Evolutionary conservation across 2,113 vertebrate genomes (phyloP).

Genomic region (Osmerus eperlanus): DNA sequence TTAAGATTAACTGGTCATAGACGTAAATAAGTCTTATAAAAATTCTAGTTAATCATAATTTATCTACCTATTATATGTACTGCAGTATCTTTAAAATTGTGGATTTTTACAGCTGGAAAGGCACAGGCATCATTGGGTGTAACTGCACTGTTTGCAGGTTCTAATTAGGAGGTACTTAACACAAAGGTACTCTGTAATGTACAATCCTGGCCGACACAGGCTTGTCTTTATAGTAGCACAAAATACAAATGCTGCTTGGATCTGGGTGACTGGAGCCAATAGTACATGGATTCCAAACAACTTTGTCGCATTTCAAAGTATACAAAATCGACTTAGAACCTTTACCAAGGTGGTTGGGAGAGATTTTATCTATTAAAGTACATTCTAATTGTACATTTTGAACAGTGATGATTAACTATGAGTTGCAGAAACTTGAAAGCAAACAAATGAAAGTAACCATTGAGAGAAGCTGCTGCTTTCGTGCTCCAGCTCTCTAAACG

Average conservation of each 20-base stretch:
- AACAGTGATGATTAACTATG: conserved; percentile 82
- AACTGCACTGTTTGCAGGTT: conserved; percentile 70
- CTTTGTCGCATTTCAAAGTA: conserved; percentile 14
- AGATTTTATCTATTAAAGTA: conserved; percentile 38
- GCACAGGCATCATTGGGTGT: conserved; percentile 77
- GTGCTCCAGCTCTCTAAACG: conserved; percentile 80
- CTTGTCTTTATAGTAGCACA: conserved; percentile 63
- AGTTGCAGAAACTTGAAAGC: conserved; percentile 71
- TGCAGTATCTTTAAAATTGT: conserved; percentile 70
- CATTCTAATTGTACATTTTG: conserved; percentile 48
- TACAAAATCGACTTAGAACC: background rate
- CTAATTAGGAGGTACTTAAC: conserved; percentile 68
- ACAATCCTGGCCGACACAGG: conserved; percentile 66
- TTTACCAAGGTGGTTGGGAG: conserved; percentile 41
- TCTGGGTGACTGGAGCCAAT: conserved; percentile 59
- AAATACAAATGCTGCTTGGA: conserved; percentile 59
- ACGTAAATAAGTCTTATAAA: conserved; percentile 70
- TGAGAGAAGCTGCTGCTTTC: conserved; percentile 69
- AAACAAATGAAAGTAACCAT: conserved; percentile 60
- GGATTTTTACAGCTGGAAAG: conserved; percentile 75
- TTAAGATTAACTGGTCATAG: conserved; percentile 74
- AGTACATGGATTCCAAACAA: conserved; percentile 49
- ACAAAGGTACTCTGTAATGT: conserved; percentile 67
- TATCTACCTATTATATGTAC: conserved; percentile 78
- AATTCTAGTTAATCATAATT: conserved; percentile 88